These are phyloP conservation scores for Rhineura floridana DNA, from an alignment of 2,113 vertebrate species.

Conservation along the genomic window DNA sequence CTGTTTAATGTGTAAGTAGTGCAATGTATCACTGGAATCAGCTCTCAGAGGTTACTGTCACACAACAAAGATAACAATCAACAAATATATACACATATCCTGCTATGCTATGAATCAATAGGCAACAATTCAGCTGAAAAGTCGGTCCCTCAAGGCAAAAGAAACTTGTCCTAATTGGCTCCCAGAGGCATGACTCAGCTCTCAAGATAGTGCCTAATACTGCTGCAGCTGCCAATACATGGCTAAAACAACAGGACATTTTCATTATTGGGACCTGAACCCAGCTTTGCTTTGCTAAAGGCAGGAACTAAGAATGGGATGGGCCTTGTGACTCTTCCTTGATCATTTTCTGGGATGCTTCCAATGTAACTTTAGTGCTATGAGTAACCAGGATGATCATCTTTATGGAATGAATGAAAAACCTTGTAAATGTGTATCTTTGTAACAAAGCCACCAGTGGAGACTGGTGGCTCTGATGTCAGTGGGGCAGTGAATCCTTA, in stretches of 20 bases:
- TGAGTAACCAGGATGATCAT: neutral
- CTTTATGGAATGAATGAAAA: neutral
- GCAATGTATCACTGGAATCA: neutral
- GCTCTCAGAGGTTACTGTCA: neutral
- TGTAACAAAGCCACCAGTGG: neutral
- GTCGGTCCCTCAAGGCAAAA: rapidly evolving
- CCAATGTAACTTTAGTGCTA: neutral
- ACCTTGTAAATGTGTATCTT: neutral
- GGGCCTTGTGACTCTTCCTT: rapidly evolving
- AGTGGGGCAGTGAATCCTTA: too few relatives aligned
- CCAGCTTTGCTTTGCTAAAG: neutral
- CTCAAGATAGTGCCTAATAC: neutral
- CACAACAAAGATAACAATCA: neutral
- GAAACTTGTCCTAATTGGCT: neutral
- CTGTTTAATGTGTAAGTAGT: neutral
- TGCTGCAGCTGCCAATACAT: neutral
- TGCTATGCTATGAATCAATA: rapidly evolving
- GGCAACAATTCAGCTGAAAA: rapidly evolving
- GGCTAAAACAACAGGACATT: neutral
- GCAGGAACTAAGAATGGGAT: rapidly evolving
- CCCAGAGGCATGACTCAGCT: neutral
- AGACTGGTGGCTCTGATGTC: too few relatives aligned
- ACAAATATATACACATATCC: neutral
- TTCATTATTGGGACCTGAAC: neutral
- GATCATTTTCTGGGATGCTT: rapidly evolving